Evolutionary conservation across 1,140 invertebrate species (phyloP).

Genomic region (Bombyx mandarina): DNA sequence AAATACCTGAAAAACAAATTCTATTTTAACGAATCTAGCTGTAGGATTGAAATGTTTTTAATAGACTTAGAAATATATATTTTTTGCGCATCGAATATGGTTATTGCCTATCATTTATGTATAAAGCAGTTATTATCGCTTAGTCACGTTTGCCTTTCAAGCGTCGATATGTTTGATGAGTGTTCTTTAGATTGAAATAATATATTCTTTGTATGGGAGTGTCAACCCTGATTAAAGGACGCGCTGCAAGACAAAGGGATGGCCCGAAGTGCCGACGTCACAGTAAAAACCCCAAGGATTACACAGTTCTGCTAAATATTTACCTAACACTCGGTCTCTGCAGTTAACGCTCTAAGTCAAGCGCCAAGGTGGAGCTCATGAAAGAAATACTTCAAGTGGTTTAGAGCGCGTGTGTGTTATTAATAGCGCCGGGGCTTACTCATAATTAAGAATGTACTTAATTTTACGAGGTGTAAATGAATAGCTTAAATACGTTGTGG

Average conservation of each 20-base stretch:
- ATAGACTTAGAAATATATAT: too few relatives aligned
- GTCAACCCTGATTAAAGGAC: too few relatives aligned
- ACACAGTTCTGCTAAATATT: slow-evolving; percentile 36
- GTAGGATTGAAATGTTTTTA: too few relatives aligned
- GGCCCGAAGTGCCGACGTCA: slow-evolving; percentile 7
- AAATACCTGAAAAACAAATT: too few relatives aligned
- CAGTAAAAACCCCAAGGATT: slow-evolving; percentile 32
- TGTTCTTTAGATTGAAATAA: too few relatives aligned
- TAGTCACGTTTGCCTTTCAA: too few relatives aligned
- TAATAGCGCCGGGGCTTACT: slow-evolving; percentile 1
- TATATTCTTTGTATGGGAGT: too few relatives aligned
- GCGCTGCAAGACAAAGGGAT: background rate
- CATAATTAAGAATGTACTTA: slow-evolving; percentile 7
- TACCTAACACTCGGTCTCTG: slow-evolving; percentile 23
- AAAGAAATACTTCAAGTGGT: slow-evolving; percentile 14
- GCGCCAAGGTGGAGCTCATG: slow-evolving; percentile 3
- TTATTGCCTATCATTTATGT: too few relatives aligned
- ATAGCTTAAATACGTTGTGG: slow-evolving; percentile 3
- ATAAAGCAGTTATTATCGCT: too few relatives aligned
- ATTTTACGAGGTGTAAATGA: slow-evolving; percentile 2
- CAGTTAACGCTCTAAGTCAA: slow-evolving; percentile 13
- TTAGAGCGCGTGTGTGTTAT: slow-evolving; percentile 7
- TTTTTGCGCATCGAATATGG: too few relatives aligned
- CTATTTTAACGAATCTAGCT: too few relatives aligned
- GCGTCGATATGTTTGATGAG: too few relatives aligned